Evolutionary conservation across 2,888 invertebrate genomes (phyloP), one percentile per base, ranked within the genome.

Genomic region (Xestia sexstrigata): DNA sequence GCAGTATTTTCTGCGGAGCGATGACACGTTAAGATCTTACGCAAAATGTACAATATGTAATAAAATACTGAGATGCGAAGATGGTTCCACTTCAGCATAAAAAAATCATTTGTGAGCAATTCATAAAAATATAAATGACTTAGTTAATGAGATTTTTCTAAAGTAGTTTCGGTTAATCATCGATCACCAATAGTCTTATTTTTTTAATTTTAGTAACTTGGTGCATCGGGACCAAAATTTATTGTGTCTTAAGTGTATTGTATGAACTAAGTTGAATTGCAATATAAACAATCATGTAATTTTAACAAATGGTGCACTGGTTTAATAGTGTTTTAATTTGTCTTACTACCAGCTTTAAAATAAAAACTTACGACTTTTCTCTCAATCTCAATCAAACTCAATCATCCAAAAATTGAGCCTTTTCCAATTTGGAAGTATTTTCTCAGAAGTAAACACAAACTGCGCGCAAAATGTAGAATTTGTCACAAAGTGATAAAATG

Each of bases 381-480:
- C 30, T 9, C 39, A 20, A 39, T 39, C 1, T 58, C 79, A 8
- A n/a, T n/a, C n/a, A 42, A 30, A 70, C 52, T 77, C 0, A 77
- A 79, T 70, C 79, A 79, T 47, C 23, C 63, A 1, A 63, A 79
- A 30, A 39, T 63, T 7, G 62, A 39, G 30, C 72, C 65, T 4
- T 78, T 80, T n/a, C 55, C 72, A 8, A 80, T 70, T 3, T 78
- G 79, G 77, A 47, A 79, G 30, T 15, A 62, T 73, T 81, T 71
- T 67, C 72, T 67, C 0, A 60, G 72, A 62, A 81, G 78, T 35
- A 67, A 66, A 23, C 72, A 81, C 42, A 82, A 66, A 66, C 35
- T 8, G 1, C 52, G 35, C 2, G 81, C 80, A 8, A 73, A 80
- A 60, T 78, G 78, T 74, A 67, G 52, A 73, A 2, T 80, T 35